Evolutionary conservation across 2,797 vertebrate species (phyloP).

Genomic region (Halcyon smyrnensis): DNA sequence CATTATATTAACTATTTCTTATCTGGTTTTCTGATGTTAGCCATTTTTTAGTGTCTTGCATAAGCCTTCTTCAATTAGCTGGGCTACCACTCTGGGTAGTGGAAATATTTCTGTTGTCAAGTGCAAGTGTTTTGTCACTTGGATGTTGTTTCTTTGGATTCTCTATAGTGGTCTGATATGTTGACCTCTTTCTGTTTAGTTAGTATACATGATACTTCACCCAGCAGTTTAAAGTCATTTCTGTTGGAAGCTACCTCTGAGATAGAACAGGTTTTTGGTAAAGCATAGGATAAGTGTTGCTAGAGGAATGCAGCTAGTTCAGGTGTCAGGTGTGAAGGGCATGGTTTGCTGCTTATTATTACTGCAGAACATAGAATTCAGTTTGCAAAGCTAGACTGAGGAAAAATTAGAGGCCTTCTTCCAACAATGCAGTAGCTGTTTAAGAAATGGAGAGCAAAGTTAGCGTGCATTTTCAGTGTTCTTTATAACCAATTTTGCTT

Average conservation of each 20-base stretch:
- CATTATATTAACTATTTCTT: neutral
- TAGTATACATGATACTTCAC: neutral
- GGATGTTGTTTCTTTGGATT: neutral
- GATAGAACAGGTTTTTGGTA: neutral
- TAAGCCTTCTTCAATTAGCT: neutral
- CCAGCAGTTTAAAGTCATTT: neutral
- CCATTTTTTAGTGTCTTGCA: neutral
- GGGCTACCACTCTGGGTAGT: neutral
- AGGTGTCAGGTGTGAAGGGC: neutral
- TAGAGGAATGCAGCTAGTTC: neutral
- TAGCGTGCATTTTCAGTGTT: neutral
- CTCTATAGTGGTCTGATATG: neutral
- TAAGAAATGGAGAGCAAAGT: neutral
- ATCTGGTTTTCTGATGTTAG: neutral
- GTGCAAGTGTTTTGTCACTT: conserved; percentile 11
- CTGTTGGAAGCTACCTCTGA: neutral
- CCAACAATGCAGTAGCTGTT: neutral
- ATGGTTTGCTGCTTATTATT: neutral
- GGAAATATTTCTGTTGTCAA: conserved; percentile 24
- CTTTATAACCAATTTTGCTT: neutral
- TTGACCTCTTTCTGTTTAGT: neutral
- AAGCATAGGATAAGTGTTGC: neutral
- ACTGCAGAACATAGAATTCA: neutral
- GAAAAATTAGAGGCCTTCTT: neutral
- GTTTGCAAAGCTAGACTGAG: neutral